Percentiles rank a stretch among this genome's conserved stretches.
Conservation (phyloP, 2,888 invertebrate species). For the Amphipoea oculea region DNA sequence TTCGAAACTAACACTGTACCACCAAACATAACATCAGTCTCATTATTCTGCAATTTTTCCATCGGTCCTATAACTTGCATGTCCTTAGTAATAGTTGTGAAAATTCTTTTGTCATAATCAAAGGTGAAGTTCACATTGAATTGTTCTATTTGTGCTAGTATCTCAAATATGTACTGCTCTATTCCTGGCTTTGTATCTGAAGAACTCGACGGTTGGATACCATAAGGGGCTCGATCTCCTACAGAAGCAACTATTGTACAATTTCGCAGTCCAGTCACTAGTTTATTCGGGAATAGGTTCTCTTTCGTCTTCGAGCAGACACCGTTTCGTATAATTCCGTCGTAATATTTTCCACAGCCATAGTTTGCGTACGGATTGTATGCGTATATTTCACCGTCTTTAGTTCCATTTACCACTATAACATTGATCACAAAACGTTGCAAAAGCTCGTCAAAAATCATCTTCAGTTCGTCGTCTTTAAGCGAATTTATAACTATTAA, state of each 20-base stretch:
- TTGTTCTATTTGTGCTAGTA: conserved; percentile 43
- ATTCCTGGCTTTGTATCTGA: conserved; percentile 26
- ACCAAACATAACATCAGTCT: conserved; percentile 53
- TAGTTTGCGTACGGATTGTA: conserved; percentile 79
- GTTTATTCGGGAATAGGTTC: conserved; percentile 70
- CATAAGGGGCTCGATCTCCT: conserved; percentile 75
- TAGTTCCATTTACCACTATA: conserved; percentile 70
- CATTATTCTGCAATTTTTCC: conserved; percentile 46
- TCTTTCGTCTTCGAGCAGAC: conserved; percentile 63
- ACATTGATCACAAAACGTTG: conserved; percentile 68
- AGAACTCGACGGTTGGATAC: conserved; percentile 59
- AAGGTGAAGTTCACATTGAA: conserved; percentile 35
- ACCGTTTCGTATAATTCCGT: conserved; percentile 72
- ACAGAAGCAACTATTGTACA: conserved; percentile 72
- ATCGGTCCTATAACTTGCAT: conserved; percentile 48
- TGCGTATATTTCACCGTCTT: conserved; percentile 70
- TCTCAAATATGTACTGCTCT: conserved; percentile 47
- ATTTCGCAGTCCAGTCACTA: conserved; percentile 69
- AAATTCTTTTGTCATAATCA: background rate
- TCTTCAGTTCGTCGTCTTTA: conserved; percentile 40
- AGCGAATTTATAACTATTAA: conserved; percentile 69
- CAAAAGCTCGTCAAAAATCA: conserved; percentile 73
- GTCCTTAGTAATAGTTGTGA: conserved; percentile 24
- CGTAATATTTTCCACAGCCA: conserved; percentile 77
- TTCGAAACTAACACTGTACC: conserved; percentile 26